Conservation (phyloP, 2,888 invertebrate genomes). For the Hypselothyrea guttata region DNA sequence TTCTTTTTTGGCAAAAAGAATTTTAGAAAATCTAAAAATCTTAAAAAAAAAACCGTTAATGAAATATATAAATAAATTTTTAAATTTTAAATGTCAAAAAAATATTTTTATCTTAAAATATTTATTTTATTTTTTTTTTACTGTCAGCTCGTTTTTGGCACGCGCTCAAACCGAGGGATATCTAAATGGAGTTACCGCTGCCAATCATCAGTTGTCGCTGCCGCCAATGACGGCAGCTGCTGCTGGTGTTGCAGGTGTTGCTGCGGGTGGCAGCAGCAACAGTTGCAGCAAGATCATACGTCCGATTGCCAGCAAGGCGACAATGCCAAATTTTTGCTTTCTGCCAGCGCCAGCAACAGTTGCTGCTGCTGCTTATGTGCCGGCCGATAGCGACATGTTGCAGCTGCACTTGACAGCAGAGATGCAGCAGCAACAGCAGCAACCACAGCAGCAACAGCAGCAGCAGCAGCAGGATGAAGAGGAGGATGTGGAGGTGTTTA, state of each 20-base stretch:
- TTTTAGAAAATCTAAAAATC: too few species aligned
- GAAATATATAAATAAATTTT: too few species aligned
- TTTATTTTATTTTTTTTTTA: not conserved
- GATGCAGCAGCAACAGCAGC: slow-evolving; percentile 1
- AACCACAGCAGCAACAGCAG: slow-evolving; percentile 6
- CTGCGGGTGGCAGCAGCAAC: slow-evolving; percentile 8
- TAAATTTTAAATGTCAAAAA: too few species aligned
- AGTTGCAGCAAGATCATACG: slow-evolving; percentile 82
- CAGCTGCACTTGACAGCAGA: not conserved
- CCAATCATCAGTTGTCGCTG: slow-evolving; percentile 35
- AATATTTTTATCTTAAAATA: not conserved
- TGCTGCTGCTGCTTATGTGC: not conserved
- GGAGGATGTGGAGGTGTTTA: slow-evolving; percentile 78
- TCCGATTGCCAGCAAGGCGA: slow-evolving; percentile 84
- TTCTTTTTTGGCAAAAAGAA: too few species aligned
- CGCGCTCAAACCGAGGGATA: slow-evolving; percentile 83
- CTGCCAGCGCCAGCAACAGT: slow-evolving; percentile 60
- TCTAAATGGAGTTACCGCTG: slow-evolving; percentile 51
- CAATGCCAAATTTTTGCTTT: slow-evolving; percentile 79
- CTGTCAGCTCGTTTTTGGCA: slow-evolving; percentile 84
- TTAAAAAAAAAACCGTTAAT: too few species aligned
- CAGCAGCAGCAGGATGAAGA: slow-evolving; percentile 64
- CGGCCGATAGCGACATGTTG: too few species aligned
- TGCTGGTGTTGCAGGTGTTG: slow-evolving; percentile 15
- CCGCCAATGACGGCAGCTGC: not conserved